Evolutionary conservation across 2,888 invertebrate genomes (phyloP).

Genomic region (Cotesia congregata): DNA sequence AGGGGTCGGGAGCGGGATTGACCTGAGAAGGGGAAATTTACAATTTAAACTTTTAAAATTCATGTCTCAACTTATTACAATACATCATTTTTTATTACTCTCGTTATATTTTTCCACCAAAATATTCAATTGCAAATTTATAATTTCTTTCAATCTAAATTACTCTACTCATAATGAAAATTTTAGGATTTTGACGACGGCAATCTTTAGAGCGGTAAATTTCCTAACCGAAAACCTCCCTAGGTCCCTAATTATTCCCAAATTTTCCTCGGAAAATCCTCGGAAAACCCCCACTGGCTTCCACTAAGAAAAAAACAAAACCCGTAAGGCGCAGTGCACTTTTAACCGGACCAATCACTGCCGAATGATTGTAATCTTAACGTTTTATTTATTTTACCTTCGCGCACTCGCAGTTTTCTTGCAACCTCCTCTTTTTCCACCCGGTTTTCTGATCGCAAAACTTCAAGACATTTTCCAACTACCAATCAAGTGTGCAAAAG

Average conservation of each 20-base stretch:
- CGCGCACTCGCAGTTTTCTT: conserved; percentile 52
- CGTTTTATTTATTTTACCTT: conserved; percentile 20
- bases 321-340: conserved; percentile 29
- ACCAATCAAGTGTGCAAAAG: too few relatives aligned
- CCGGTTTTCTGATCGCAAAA: conserved; percentile 30
- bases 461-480: too few relatives aligned
- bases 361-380: conserved; percentile 33
- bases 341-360: conserved; percentile 36
- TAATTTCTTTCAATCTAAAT: not conserved
- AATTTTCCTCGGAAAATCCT: not conserved
- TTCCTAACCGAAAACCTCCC: not conserved
- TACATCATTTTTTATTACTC: not conserved
- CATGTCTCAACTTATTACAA: not conserved
- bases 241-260: not conserved
- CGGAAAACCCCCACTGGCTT: conserved; percentile 36
- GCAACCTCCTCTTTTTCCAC: conserved; percentile 50
- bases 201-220: not conserved
- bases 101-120: not conserved
- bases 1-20: conserved; percentile 11
- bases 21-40: not conserved
- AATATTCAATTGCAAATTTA: too few relatives aligned
- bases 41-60: conserved; percentile 1
- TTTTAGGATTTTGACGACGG: not conserved
- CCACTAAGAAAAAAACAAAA: conserved; percentile 32
- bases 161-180: not conserved